Evolutionary conservation across 2,888 invertebrate species (phyloP), one percentile per base, ranked within the genome.

Genomic region (Pristionchus fissidentatus): DNA sequence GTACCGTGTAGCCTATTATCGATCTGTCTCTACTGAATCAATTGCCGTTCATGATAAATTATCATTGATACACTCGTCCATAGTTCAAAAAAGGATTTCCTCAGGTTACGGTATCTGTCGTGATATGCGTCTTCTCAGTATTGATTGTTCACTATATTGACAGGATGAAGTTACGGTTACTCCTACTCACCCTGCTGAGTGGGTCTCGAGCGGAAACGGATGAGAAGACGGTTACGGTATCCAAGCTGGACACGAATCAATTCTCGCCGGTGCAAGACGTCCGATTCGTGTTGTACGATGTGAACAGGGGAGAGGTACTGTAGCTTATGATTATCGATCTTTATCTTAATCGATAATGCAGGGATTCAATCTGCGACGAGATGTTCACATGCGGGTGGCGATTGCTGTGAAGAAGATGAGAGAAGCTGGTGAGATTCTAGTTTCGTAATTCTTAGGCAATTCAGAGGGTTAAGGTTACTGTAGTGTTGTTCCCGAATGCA

Each of bases 341-440:
- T 15, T 29, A 38, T 57, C 10, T 19, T 46, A 35, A 38, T 57
- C 15, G 22, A 73, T 52, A 8, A 13, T 41, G 10, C n/a, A 98
- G 94, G 99, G 99, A 0, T 99, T 99, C 92, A 99, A 99, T 94
- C 94, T 99, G 86, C 94, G 97, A 26, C 94, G 98, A 52, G 98
- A 99, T 94, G 98, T 99, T 1, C 98, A 97, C 92, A 95, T 98
- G 94, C 94, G 98, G 88, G 94, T 97, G 90, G 97, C 97, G 1
- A 95, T 96, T 75, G 95, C 97, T 92, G 94, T 96, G 0, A 94
- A 95, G 46, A 94, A 95, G 85, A 94, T 97, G 83, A 94, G 95
- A 85, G 88, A 92, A 35, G 84, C 85, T 84, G 94, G 94, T 84
- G 92, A 32, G 55, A 0, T 46, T 19, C 5, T 49, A 19, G 77